Conservation (phyloP, 2,888 invertebrate species). For the Exephanes ischioxanthus region DNA sequence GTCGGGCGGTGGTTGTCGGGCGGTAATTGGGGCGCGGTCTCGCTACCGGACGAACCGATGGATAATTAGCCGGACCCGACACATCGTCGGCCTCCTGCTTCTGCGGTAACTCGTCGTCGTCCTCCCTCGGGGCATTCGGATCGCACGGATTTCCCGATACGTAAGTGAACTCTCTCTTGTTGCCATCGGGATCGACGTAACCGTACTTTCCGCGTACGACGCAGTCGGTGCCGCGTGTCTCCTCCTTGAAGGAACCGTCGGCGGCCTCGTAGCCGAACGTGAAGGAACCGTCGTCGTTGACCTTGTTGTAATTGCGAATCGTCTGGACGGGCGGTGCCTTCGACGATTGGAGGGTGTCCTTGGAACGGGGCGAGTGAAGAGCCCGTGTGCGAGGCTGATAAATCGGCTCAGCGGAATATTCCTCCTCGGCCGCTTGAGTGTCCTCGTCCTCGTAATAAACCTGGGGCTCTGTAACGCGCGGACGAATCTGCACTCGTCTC, state of each 20-base stretch:
- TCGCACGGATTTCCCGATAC: conserved; percentile 95
- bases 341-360: conserved; percentile 86
- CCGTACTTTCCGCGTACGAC: conserved; percentile 95
- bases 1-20: conserved; percentile 84
- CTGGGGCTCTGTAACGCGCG: conserved; percentile 84
- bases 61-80: conserved; percentile 88
- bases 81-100: conserved; percentile 87
- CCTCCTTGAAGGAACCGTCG: conserved; percentile 94
- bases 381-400: conserved; percentile 83
- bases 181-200: conserved; percentile 94
- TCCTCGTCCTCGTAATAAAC: conserved; percentile 84
- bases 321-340: conserved; percentile 93
- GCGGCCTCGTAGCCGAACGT: conserved; percentile 93
- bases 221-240: conserved; percentile 94
- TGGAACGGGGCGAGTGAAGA: conserved; percentile 84
- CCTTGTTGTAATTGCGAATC: conserved; percentile 93
- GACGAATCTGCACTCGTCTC: conserved; percentile 86
- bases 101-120: conserved; percentile 85
- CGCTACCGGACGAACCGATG: conserved; percentile 85
- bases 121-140: conserved; percentile 91
- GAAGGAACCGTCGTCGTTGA: conserved; percentile 93
- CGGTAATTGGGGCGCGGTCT: conserved; percentile 85
- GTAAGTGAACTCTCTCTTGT: conserved; percentile 94
- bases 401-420: conserved; percentile 77
- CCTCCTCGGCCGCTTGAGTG: conserved; percentile 78